A percentile compares a stretch with the other conserved stretches of the same genome.
Evolutionary conservation across 2,113 vertebrate genomes (phyloP).

Genomic region (Otis tarda): DNA sequence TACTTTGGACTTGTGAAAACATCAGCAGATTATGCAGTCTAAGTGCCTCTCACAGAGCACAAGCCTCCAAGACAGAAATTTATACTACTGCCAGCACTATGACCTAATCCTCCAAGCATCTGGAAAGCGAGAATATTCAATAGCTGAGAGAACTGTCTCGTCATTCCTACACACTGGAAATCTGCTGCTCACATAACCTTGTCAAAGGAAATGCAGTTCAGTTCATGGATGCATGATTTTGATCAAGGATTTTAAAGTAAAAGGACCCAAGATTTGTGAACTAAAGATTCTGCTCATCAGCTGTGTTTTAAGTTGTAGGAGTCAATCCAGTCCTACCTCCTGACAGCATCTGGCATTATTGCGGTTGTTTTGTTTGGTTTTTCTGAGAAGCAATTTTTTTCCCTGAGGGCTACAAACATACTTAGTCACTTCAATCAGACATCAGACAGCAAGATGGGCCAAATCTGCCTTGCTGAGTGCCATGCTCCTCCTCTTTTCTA

Average conservation of each 20-base stretch:
- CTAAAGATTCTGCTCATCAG: background rate
- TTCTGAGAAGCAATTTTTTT: background rate
- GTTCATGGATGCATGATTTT: background rate
- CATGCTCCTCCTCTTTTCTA: background rate
- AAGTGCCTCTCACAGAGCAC: background rate
- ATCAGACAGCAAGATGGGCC: background rate
- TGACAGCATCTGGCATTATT: background rate
- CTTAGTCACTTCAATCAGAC: background rate
- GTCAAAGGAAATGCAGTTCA: background rate
- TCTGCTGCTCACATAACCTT: slow-evolving; percentile 4
- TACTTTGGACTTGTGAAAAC: background rate
- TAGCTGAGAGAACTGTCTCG: slow-evolving; percentile 28
- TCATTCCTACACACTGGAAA: background rate
- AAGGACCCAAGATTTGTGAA: background rate
- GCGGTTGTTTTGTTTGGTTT: background rate
- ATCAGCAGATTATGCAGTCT: background rate
- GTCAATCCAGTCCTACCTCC: background rate
- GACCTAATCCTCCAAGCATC: slow-evolving; percentile 49
- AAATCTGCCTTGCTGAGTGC: background rate
- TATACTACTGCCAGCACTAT: background rate
- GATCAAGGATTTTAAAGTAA: background rate
- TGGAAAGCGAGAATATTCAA: slow-evolving; percentile 25
- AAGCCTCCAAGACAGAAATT: background rate
- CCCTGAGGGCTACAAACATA: background rate
- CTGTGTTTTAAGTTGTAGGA: background rate